phyloP scores from a whole-genome alignment of 2,888 invertebrate genomes.

The Cinara cedri region DNA sequence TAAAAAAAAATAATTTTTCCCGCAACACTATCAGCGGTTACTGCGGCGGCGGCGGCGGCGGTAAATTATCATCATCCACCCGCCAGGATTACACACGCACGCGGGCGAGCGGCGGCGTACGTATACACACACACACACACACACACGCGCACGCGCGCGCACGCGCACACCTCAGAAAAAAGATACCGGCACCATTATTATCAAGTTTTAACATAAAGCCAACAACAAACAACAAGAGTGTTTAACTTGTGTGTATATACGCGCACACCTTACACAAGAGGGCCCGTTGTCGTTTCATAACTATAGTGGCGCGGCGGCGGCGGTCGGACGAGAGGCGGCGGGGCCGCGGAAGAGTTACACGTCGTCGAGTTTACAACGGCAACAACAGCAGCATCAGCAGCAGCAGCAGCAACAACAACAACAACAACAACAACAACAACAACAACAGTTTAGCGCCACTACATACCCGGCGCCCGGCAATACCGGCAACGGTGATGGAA shows the following conservation, averaged over 20 bases:
- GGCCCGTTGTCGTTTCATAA: slow-evolving; percentile 47
- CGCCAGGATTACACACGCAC: slow-evolving; percentile 41
- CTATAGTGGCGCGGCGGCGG: neutral
- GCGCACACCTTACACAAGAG: slow-evolving; percentile 21
- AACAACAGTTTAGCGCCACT: slow-evolving; percentile 51
- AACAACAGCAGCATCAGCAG: neutral
- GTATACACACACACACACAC: too few species aligned
- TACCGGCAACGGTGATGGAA: neutral
- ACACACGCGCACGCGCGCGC: too few species aligned
- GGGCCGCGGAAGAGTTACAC: slow-evolving; percentile 39
- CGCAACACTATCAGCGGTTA: slow-evolving; percentile 29
- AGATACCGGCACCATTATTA: slow-evolving; percentile 50
- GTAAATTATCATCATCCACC: slow-evolving; percentile 49
- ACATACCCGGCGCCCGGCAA: neutral
- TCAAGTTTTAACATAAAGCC: slow-evolving; percentile 56
- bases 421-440: slow-evolving; percentile 20
- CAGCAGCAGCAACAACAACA: slow-evolving; percentile 5
- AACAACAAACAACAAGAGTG: slow-evolving; percentile 55
- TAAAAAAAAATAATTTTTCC: slow-evolving; percentile 37
- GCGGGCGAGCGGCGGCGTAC: too few species aligned
- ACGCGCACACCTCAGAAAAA: slow-evolving; percentile 5
- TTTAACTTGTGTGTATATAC: slow-evolving; percentile 53
- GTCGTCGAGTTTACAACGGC: slow-evolving; percentile 48
- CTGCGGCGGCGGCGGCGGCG: slow-evolving; percentile 4
- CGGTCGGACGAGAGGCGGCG: neutral